A percentile compares a stretch with the other conserved stretches of the same genome.
Conservation (phyloP, 2,113 vertebrate genomes). For the Ursus arctos region DNA sequence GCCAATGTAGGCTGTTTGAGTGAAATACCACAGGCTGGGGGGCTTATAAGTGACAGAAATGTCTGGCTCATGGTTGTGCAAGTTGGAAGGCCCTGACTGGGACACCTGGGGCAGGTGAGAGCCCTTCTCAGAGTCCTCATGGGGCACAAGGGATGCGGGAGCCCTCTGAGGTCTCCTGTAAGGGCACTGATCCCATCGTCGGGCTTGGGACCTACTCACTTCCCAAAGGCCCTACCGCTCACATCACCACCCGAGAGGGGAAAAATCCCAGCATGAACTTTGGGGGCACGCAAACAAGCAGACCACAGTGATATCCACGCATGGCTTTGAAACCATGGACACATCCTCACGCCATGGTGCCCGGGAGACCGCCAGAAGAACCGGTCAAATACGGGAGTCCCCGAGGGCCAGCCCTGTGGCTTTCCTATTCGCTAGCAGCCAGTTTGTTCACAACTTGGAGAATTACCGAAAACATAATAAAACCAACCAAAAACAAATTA, state of each 20-base stretch:
- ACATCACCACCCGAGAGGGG: too few relatives aligned
- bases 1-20: too few relatives aligned
- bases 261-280: too few relatives aligned
- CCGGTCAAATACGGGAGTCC: accelerated
- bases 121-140: neutral
- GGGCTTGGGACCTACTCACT: accelerated
- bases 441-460: neutral
- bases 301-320: neutral
- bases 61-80: too few relatives aligned
- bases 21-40: neutral
- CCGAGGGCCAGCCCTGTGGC: accelerated
- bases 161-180: neutral
- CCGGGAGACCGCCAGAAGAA: too few relatives aligned
- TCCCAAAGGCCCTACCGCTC: neutral
- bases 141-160: accelerated
- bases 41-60: neutral
- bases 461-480: neutral
- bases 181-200: accelerated
- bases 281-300: accelerated
- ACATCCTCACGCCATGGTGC: accelerated
- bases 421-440: neutral
- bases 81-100: neutral
- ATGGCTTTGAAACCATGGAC: accelerated
- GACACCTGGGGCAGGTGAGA: accelerated
- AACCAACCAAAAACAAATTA: neutral